Evolutionary conservation across 2,888 invertebrate genomes (phyloP), one percentile per base, ranked within the genome.

Genomic region (Xestia ashworthii): DNA sequence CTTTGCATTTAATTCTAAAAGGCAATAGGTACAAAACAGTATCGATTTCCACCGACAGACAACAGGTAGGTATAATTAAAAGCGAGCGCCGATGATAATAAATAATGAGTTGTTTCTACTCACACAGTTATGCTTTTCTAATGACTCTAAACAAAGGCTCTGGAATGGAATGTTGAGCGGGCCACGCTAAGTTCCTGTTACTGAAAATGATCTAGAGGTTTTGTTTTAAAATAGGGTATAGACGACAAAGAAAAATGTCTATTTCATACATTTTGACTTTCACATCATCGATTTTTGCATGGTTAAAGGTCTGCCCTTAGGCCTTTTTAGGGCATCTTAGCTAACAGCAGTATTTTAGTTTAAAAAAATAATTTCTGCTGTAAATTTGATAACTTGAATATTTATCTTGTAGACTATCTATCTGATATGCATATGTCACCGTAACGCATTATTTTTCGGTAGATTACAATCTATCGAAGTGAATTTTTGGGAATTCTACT

Each of bases 61-160:
- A 66, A 75, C 68, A 68, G 55, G 67, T 41, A 41, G 3, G 5
- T 75, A 67, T 78, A 82, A 87, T 78, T 78, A 84, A 84, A 80
- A 76, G 67, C 62, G n/a, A 76, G 68, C 68, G 44, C 38, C 73
- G 60, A 65, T 76, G 70, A 65, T 77, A 77, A 76, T 76, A 72
- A 79, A 83, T 77, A 81, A 83, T 86, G 65, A 64, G 62, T 70
- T 64, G 41, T 60, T 77, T 74, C 55, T 50, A 66, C 70, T 71
- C 76, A 81, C 73, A 74, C 66, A 38, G 12, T 14, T n/a, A 46
- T 71, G 41, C 12, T 76, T 77, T 71, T 62, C 38, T 71, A 66
- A 75, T 55, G 9, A 74, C 12, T 32, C 38, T 64, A 55, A 70
- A 68, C 68, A 78, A 81, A 44, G n/a, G 44, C 16, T 8, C 14